Conservation (phyloP, 2,888 invertebrate genomes). For the Drosophila formosana region DNA sequence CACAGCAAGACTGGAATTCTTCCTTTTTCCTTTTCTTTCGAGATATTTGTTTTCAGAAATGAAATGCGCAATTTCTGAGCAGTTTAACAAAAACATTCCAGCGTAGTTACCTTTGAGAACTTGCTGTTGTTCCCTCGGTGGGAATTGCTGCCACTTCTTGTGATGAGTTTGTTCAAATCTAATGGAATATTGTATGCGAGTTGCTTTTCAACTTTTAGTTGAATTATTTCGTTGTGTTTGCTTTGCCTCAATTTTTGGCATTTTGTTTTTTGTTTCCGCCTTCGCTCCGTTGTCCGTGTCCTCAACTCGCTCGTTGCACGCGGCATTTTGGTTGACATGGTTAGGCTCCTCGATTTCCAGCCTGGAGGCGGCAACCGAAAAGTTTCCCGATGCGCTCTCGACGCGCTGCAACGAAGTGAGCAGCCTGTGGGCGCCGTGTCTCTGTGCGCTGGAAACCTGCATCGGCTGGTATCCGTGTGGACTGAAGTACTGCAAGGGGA, state of each 20-base stretch:
- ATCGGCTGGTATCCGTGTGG: conserved; percentile 99
- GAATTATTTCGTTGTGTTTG: conserved; percentile 1
- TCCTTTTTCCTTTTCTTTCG: not conserved
- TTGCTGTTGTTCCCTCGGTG: not conserved
- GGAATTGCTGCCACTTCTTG: not conserved
- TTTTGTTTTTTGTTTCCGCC: not conserved
- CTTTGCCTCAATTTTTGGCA: not conserved
- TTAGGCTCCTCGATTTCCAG: conserved; percentile 90
- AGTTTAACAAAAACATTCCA: not conserved
- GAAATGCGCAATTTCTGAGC: not conserved
- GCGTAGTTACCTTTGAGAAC: not conserved
- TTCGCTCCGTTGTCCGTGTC: not conserved
- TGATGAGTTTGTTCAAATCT: conserved; percentile 13
- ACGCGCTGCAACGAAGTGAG: conserved; percentile 89
- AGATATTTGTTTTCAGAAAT: not conserved
- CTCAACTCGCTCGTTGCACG: conserved; percentile 3
- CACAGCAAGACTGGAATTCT: too few species aligned
- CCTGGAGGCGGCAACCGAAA: conserved; percentile 90
- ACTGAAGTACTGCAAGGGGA: conserved; percentile 96
- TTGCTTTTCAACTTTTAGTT: conserved; percentile 18
- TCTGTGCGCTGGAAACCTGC: conserved; percentile 94
- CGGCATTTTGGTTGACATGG: conserved; percentile 4
- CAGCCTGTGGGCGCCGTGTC: conserved; percentile 90
- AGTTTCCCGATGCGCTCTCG: conserved; percentile 87
- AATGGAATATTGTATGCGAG: conserved; percentile 11